Evolutionary conservation across 2,113 vertebrate species (phyloP), one percentile per base, ranked within the genome.

Genomic region (Sciurus niger): DNA sequence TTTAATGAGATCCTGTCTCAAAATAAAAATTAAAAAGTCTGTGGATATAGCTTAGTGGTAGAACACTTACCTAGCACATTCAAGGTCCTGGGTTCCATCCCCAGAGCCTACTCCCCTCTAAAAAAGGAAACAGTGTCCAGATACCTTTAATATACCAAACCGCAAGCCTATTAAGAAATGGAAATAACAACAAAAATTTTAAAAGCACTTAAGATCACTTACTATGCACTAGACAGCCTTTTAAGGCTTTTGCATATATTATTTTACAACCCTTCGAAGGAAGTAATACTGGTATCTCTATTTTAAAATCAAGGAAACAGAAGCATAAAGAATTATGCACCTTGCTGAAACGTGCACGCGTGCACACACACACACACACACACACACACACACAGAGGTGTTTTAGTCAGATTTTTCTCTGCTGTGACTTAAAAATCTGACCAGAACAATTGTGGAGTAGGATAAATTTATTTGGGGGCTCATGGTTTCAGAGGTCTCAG

Each of bases 241-340:
- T 70, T 82, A 68, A 87, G 18, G 16, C 17, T 93, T 20, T 76
- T 77, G 16, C 0, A 40, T 46, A 17, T 90, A 63, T 86, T 86
- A 83, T 65, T 82, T 74, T 93, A 65, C 67, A 91, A 37, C 1
- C 34, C 43, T 93, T 83, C 93, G 43, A 72, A 74, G 30, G 73
- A 89, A 74, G n/a, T 79, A 89, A 48, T 78, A 53, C 13, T 65
- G 14, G 63, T 73, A 55, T 13, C 40, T 85, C 46, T 32, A 85
- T 67, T 73, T 84, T 68, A 55, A 74, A 94, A 94, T 76, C 55
- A 70, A 95, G 48, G 72, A 95, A 92, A 73, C 25, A 89, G 85
- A 79, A 72, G n/a, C 37, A 65, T 37, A 55, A 16, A 89, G 73
- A 95, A 90, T 74, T 68, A 60, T 51, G 16, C 2, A 68, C 76